Evolutionary conservation across 2,888 invertebrate species (phyloP).

Genomic region (Zaprionus lineosus): DNA sequence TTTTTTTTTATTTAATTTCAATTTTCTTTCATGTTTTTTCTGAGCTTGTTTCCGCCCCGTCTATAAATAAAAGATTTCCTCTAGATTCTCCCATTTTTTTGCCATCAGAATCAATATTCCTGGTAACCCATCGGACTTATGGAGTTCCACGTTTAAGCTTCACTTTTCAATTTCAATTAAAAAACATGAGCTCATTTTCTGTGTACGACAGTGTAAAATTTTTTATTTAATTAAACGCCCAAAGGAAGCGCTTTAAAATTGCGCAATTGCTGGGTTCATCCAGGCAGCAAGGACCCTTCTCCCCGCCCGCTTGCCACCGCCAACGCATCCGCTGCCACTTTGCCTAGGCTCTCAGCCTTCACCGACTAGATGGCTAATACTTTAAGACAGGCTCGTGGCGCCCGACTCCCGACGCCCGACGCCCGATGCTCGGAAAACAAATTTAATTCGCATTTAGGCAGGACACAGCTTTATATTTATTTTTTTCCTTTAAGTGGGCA

Average conservation of each 20-base stretch:
- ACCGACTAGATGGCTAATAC: slow-evolving; percentile 63
- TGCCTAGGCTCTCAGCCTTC: slow-evolving; percentile 2
- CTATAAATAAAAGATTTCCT: too few relatives aligned
- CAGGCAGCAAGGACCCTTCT: slow-evolving; percentile 4
- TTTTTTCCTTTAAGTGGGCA: too few relatives aligned
- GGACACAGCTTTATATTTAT: slow-evolving; percentile 21
- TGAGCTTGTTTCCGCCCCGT: too few relatives aligned
- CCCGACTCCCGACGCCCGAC: too few relatives aligned
- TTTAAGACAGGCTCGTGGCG: slow-evolving; percentile 63
- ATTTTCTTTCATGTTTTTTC: too few relatives aligned
- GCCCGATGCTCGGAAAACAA: slow-evolving; percentile 45
- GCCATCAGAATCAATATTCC: too few relatives aligned
- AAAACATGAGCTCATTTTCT: slow-evolving; percentile 18
- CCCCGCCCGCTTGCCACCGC: neutral
- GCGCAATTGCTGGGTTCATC: slow-evolving; percentile 57
- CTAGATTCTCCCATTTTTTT: too few relatives aligned
- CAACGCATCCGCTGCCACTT: neutral
- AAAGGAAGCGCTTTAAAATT: slow-evolving; percentile 53
- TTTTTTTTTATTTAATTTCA: too few relatives aligned
- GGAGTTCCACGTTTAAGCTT: too few relatives aligned
- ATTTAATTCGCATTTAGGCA: slow-evolving; percentile 74
- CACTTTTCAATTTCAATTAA: slow-evolving; percentile 34
- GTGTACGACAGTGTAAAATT: slow-evolving; percentile 45
- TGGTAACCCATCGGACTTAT: too few relatives aligned
- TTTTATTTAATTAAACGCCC: slow-evolving; percentile 66